These are phyloP conservation scores for Schmidtea mediterranea DNA, from an alignment of 1,140 invertebrate species.

Conservation along the genomic window DNA sequence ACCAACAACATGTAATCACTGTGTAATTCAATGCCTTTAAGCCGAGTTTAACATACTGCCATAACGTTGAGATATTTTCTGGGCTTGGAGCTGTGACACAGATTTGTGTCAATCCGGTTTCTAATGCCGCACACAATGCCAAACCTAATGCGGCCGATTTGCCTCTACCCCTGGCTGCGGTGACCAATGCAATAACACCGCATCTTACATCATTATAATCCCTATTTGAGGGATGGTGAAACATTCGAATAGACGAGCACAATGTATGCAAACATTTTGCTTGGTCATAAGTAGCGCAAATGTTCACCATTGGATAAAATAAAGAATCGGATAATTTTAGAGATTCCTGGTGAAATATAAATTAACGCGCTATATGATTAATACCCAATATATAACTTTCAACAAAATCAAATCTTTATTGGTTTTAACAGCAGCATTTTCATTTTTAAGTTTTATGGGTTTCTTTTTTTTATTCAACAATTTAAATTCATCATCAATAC, in stretches of 20 bases:
- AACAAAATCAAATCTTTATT: no score
- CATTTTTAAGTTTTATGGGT: no score
- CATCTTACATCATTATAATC: no score
- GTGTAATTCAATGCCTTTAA: slow-evolving; percentile 15
- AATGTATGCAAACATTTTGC: not conserved
- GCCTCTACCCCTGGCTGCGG: slow-evolving; percentile 80
- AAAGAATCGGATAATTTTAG: not conserved
- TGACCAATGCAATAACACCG: slow-evolving; percentile 52
- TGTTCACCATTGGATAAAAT: not conserved
- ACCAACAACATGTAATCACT: not conserved
- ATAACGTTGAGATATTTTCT: slow-evolving; percentile 87
- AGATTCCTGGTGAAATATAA: not conserved
- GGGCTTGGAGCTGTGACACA: slow-evolving; percentile 91
- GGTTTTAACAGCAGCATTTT: no score
- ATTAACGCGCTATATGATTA: no score
- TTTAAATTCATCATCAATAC: no score
- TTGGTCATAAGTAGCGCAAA: not conserved
- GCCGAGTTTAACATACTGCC: slow-evolving; percentile 90
- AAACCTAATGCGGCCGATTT: slow-evolving; percentile 89
- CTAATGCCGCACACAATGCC: slow-evolving; percentile 41
- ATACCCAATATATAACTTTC: no score
- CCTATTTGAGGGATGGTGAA: no score
- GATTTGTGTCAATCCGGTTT: slow-evolving; percentile 49
- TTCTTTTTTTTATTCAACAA: no score
- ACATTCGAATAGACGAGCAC: no score